phyloP scores from a whole-genome alignment of 2,113 vertebrate species.

The Rhinolophus sinicus region DNA sequence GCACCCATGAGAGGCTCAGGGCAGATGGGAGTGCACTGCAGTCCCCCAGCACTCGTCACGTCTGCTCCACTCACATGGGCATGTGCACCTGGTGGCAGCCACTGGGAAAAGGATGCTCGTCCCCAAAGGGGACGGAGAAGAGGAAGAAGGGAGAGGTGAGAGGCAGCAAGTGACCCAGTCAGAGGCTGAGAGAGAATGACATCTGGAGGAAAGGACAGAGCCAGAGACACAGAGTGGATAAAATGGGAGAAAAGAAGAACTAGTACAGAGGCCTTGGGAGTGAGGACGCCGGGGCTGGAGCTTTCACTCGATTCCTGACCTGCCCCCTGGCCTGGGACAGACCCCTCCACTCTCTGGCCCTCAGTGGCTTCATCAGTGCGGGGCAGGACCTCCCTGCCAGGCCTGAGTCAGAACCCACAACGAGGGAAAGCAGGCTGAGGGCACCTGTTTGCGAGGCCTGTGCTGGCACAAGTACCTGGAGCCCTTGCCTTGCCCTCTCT shows the following conservation, averaged over 20 bases:
- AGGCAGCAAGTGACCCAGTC: background rate
- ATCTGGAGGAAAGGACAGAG: background rate
- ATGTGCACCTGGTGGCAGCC: fast-evolving
- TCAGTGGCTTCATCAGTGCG: background rate
- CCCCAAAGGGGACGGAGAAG: background rate
- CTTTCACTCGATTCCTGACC: background rate
- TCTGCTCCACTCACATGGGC: background rate
- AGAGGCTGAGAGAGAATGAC: background rate
- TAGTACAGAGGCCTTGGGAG: background rate
- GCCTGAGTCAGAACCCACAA: background rate
- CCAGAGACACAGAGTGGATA: background rate
- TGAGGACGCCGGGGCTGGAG: background rate
- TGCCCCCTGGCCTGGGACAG: fast-evolving
- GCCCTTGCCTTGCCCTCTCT: background rate
- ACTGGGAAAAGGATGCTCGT: fast-evolving
- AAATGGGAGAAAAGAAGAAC: background rate
- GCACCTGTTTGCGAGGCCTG: background rate
- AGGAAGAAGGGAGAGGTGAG: background rate
- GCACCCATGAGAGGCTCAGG: background rate
- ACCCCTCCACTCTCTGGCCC: background rate
- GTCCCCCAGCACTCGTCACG: background rate
- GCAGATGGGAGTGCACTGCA: background rate
- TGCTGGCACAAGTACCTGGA: fast-evolving
- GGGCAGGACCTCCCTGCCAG: background rate
- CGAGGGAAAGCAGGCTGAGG: background rate